These are phyloP conservation scores for Scarus forsteni DNA, from an alignment of 2,797 vertebrate species.

Conservation along the genomic window DNA sequence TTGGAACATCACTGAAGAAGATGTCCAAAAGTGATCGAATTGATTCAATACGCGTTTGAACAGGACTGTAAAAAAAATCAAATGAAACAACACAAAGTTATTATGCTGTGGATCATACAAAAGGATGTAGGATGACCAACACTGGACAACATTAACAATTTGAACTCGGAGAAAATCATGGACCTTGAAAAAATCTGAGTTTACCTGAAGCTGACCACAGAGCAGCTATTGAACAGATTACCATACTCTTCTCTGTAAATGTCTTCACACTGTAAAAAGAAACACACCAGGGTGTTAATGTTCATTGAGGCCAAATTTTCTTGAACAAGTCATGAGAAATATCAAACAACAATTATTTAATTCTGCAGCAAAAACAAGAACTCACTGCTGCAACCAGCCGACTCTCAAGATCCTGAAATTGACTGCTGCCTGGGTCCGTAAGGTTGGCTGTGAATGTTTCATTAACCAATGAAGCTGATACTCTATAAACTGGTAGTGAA, in stretches of 20 bases:
- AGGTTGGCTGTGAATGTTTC: too few relatives aligned
- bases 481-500: neutral
- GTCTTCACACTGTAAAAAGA: neutral
- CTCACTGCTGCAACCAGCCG: neutral
- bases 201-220: neutral
- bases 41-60: neutral
- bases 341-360: too few relatives aligned
- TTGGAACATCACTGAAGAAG: neutral
- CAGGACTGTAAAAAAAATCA: neutral
- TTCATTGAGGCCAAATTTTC: neutral
- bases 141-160: too few relatives aligned
- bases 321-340: too few relatives aligned
- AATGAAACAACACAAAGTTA: neutral
- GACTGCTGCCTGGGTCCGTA: fast-evolving
- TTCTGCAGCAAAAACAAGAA: neutral
- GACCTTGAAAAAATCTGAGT: neutral
- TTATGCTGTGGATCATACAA: neutral
- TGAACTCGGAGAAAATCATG: neutral
- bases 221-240: neutral
- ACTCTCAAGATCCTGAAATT: neutral
- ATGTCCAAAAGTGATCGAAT: neutral
- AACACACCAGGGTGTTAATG: neutral
- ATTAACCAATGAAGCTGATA: neutral
- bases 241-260: neutral
- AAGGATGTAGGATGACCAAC: too few relatives aligned